Evolutionary conservation across 1,140 invertebrate species (phyloP), one percentile per base, ranked within the genome.

Genomic region (Drosophila pruinosa): DNA sequence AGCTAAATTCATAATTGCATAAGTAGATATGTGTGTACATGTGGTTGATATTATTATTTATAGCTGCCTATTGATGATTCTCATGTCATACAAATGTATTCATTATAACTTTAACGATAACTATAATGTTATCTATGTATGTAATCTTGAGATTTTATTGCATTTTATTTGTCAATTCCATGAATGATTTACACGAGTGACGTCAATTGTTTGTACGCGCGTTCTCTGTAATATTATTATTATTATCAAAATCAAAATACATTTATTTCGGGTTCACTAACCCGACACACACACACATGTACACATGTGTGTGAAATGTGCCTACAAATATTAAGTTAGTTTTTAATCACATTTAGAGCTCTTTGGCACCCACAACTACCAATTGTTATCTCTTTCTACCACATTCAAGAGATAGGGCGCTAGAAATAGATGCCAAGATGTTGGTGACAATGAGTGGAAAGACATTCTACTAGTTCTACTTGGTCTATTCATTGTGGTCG

Each of bases 31-130:
- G 8, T 45, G n/a, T 57, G 4, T 31, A 22, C 38, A 24, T 43
- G 39, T 14, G n/a, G 36, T 38, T 39, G 34, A 8, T 38, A 14
- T 38, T 22, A 64, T 48, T 71, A 50, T 48, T 31, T 70, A 63
- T 54, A 36, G 38, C 48, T 53, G 28, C 12, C 39, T 47, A 53
- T 70, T 63, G 19, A 31, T 38, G 58, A 62, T 56, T 54, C 39
- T 31, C 63, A 54, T 47, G 31, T 59, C 64, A 83, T 82, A 82
- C 56, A 67, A 82, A 82, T 77, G 70, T 50, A 52, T 83, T 63
- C 41, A 75, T 82, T 75, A 75, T 62, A 36, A 54, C 39, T 36
- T 77, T 61, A 36, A 62, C 59, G 70, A 24, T 50, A 19, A 50
- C 1, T 38, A 50, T n/a, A n/a, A n/a, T n/a, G n/a, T 50, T 73